Conservation (phyloP, 2,888 invertebrate species). For the Diarsia brunnea region DNA sequence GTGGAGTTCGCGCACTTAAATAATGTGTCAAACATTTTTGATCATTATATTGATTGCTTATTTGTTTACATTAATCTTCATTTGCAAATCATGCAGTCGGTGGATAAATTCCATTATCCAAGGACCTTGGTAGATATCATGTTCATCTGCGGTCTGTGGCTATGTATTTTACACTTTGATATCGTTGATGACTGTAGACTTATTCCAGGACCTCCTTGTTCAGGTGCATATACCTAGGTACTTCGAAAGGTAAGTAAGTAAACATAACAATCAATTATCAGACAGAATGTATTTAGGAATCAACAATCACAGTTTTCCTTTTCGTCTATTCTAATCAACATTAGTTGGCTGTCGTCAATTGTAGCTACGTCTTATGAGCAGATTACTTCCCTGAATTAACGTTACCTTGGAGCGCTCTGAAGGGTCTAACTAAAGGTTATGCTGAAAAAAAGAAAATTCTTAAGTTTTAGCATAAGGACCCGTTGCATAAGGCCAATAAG, state of each 20-base stretch:
- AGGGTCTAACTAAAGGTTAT: neutral
- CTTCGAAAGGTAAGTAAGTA: neutral
- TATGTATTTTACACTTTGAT: constrained; percentile 19
- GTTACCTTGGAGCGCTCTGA: neutral
- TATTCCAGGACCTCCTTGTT: neutral
- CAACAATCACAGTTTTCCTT: constrained; percentile 1
- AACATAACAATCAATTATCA: neutral
- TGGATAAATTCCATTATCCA: constrained; percentile 5
- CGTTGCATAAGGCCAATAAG: neutral
- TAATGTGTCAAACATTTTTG: neutral
- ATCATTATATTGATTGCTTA: neutral
- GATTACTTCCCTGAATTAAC: neutral
- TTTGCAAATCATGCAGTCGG: neutral
- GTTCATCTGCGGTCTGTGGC: constrained; percentile 40
- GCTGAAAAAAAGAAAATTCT: neutral
- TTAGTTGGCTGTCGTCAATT: neutral
- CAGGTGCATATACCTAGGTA: neutral
- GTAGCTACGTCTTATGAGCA: neutral
- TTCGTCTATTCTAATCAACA: neutral
- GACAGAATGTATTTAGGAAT: neutral
- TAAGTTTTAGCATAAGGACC: neutral
- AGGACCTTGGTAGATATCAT: constrained; percentile 34
- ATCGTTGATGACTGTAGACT: constrained; percentile 16
- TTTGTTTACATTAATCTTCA: neutral
- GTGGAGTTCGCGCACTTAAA: neutral